phyloP scores from a whole-genome alignment of 2,888 invertebrate genomes.

The Stenodema calcarata region DNA sequence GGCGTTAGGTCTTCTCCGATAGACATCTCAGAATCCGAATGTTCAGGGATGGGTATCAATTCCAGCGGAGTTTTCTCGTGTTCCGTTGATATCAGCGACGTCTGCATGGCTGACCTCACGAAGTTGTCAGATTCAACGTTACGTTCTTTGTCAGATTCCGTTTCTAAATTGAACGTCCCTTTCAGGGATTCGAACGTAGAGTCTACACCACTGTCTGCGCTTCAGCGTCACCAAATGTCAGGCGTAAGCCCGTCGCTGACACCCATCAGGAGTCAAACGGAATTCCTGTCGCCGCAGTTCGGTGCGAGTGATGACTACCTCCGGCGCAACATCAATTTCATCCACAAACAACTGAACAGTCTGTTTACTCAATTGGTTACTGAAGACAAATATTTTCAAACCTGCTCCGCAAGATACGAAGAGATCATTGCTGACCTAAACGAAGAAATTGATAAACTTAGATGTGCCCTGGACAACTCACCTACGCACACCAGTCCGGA shows the following conservation, averaged over 20 bases:
- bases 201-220: not conserved
- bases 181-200: not conserved
- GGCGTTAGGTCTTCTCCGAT: not conserved
- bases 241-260: not conserved
- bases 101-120: conserved; percentile 29
- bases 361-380: conserved; percentile 7
- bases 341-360: conserved; percentile 21
- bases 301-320: conserved; percentile 29
- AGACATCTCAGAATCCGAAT: conserved; percentile 10
- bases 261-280: not conserved
- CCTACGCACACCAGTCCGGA: not conserved
- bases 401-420: conserved; percentile 15
- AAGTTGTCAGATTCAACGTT: conserved; percentile 28
- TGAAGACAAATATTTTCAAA: conserved; percentile 39
- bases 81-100: conserved; percentile 31
- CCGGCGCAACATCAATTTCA: conserved; percentile 18
- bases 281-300: conserved; percentile 31
- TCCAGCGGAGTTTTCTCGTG: conserved; percentile 31
- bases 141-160: not conserved
- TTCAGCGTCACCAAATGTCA: not conserved
- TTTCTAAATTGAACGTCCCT: not conserved
- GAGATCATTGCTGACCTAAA: conserved; percentile 10
- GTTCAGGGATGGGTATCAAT: not conserved
- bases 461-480: not conserved
- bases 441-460: conserved; percentile 6